Percentiles rank a stretch among this genome's conserved stretches.
Evolutionary conservation across 2,113 vertebrate genomes (phyloP).

Genomic region (Heloderma charlesbogerti): DNA sequence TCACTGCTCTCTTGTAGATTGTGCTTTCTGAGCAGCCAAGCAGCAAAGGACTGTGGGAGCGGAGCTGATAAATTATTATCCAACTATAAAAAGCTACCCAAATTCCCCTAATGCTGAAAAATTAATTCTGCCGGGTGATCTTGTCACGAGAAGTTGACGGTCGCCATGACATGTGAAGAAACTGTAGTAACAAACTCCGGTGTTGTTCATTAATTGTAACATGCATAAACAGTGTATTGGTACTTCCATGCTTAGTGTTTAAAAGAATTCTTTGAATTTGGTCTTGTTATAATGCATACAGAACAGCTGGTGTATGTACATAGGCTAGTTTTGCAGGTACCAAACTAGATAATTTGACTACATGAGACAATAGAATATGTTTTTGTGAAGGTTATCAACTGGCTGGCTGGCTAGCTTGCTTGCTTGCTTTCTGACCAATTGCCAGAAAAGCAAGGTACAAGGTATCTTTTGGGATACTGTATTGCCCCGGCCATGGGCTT

Average conservation of each 20-base stretch:
- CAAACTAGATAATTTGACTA: neutral
- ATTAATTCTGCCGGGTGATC: constrained; percentile 62
- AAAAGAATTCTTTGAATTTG: constrained; percentile 3
- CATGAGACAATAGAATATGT: neutral
- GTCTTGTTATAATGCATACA: neutral
- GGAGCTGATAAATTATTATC: constrained; percentile 76
- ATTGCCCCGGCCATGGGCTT: too few species aligned
- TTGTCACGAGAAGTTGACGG: constrained; percentile 66
- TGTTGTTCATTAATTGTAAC: neutral
- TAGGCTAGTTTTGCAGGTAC: neutral
- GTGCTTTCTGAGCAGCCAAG: constrained; percentile 73
- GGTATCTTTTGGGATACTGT: too few species aligned
- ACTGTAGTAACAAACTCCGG: constrained; percentile 16
- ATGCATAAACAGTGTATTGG: neutral
- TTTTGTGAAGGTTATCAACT: neutral
- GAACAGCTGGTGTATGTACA: neutral
- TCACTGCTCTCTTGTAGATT: constrained; percentile 75
- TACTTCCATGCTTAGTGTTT: neutral
- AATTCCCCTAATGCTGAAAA: constrained; percentile 61
- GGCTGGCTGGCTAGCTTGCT: neutral
- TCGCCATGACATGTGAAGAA: constrained; percentile 51
- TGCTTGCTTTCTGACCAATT: neutral
- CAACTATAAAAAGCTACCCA: constrained; percentile 66
- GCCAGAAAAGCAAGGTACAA: neutral
- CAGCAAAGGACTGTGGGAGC: constrained; percentile 71